Percentiles rank a stretch among this genome's conserved stretches.
These are phyloP conservation scores for Lepidonotus clava DNA, from an alignment of 2,888 invertebrate species.

Conservation along the genomic window DNA sequence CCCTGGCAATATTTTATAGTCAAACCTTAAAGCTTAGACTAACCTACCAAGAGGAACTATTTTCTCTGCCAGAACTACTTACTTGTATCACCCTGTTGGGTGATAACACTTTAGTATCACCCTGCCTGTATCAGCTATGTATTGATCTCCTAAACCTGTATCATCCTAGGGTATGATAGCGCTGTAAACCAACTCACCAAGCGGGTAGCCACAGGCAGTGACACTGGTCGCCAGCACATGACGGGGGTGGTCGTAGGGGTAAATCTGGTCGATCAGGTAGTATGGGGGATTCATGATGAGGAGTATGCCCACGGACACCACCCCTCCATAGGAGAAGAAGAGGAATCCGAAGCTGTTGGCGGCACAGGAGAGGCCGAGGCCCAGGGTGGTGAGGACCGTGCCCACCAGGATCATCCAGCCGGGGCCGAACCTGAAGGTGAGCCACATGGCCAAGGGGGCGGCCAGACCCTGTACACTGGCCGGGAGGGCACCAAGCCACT, in stretches of 20 bases:
- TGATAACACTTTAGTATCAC: too few relatives aligned
- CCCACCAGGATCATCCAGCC: conserved; percentile 56
- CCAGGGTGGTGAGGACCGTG: conserved; percentile 54
- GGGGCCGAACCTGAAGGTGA: conserved; percentile 56
- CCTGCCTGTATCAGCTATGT: too few relatives aligned
- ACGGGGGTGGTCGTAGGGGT: conserved; percentile 64
- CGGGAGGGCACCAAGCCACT: conserved; percentile 58
- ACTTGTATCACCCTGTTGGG: too few relatives aligned
- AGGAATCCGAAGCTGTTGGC: conserved; percentile 53
- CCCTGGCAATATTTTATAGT: too few relatives aligned
- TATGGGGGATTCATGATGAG: conserved; percentile 65
- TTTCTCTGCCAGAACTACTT: too few relatives aligned
- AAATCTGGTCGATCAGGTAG: conserved; percentile 64
- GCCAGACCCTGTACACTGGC: conserved; percentile 58
- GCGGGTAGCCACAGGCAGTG: conserved; percentile 64
- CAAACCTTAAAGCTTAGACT: too few relatives aligned
- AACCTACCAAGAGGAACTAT: too few relatives aligned
- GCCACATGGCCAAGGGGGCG: conserved; percentile 57
- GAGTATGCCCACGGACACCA: conserved; percentile 62
- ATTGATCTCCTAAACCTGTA: too few relatives aligned
- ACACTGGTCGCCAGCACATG: conserved; percentile 67
- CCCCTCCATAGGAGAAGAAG: conserved; percentile 63
- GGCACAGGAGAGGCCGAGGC: conserved; percentile 52
- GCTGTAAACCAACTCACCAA: conserved; percentile 63
- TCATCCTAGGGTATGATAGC: too few relatives aligned